Conservation (phyloP, 2,113 vertebrate genomes). For the Cranoglanis bouderius region DNA sequence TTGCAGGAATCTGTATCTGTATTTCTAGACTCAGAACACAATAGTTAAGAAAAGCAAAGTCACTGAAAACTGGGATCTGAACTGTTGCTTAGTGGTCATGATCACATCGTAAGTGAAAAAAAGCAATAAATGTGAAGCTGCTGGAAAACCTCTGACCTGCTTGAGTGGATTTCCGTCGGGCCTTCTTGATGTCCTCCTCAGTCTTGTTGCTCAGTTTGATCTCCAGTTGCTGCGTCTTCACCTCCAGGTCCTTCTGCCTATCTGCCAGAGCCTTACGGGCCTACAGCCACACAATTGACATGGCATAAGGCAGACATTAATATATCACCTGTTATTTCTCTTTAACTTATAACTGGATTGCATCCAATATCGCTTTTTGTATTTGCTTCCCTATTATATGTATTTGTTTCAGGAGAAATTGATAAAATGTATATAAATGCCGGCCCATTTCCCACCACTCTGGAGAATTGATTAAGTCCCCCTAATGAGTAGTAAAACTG, state of each 20-base stretch:
- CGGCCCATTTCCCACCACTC: neutral
- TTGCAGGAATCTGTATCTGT: neutral
- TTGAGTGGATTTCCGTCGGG: slow-evolving; percentile 94
- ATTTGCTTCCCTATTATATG: neutral
- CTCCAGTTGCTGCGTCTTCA: slow-evolving; percentile 97
- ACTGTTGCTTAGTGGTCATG: neutral
- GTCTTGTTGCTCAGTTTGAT: slow-evolving; percentile 97
- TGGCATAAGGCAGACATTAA: neutral
- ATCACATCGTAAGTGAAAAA: neutral
- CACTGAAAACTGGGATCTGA: neutral
- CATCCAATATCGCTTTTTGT: neutral
- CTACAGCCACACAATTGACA: slow-evolving; percentile 63
- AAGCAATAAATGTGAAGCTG: neutral
- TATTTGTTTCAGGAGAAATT: neutral
- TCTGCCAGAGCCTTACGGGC: slow-evolving; percentile 92
- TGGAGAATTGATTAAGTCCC: neutral
- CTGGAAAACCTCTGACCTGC: slow-evolving; percentile 79
- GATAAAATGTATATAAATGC: neutral
- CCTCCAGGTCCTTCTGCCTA: slow-evolving; percentile 94
- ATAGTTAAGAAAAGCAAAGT: neutral
- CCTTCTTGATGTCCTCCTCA: slow-evolving; percentile 98
- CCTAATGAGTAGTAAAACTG: neutral
- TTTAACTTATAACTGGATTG: neutral
- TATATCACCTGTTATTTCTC: neutral
- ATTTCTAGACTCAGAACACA: too few relatives aligned